Base-by-base conservation (phyloP, 2,797 vertebrate species). In the Delichon dasypus region DNA sequence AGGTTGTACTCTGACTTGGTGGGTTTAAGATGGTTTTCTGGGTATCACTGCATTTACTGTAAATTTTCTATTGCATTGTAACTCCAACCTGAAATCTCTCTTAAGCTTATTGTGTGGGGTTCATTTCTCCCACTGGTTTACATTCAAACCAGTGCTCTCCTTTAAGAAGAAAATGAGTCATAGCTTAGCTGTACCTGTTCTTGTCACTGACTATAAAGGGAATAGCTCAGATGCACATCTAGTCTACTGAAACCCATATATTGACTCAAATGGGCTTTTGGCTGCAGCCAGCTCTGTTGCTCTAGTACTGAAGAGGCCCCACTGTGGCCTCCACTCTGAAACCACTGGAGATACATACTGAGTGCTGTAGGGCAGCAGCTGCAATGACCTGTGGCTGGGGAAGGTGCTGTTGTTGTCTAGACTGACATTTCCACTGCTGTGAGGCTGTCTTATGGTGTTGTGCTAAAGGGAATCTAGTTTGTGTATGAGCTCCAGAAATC, bases 301-400 rank as follows among this genome's bases (percentile, higher is more conserved):
- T 36, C 12, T 51, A 51, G 44, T 45, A 81, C 27, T 77, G 72
- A 88, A 79, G 57, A 38, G 21, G 32, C 21, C 54, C 6, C 0
- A 1, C 42, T 51, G 30, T 2, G 2, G 23, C 27, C 70, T 42
- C 20, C 44, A 44, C n/a, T 32, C 17, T 2, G 12, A 79, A 64
- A 30, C 36, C 2, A 4, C 22, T 2, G 4, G 27, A 80, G 40
- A 36, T 20, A 48, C 1, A 3, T 3, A 7, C 0, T 36, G 51
- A 62, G 30, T n/a, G 16, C 57, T 55, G 23, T 11, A 30, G 45
- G 30, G 53, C 7, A 32, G 50, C 48, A 67, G 29, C 26, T 58
- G 27, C 62, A 84, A 84, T 50, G 65, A 22, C 26, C 36, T n/a
- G 6, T 61, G 55, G 7, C 29, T 60, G n/a, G 10, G 27, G 27